Evolutionary conservation across 2,888 invertebrate genomes (phyloP).

Genomic region (Beris morrisii): DNA sequence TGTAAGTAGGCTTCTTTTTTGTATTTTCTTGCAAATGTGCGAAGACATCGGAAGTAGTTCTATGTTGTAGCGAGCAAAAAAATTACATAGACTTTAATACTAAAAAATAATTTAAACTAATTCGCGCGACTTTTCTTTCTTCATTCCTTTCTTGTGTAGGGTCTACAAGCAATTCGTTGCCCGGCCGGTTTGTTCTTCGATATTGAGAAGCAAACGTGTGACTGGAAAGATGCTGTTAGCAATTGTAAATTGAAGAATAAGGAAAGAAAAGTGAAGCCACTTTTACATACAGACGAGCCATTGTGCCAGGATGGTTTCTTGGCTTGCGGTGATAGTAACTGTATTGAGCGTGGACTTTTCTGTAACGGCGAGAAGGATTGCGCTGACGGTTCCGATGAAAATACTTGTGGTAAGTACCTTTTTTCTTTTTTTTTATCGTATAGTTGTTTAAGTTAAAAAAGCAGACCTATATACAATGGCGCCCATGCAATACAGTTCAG

Average conservation of each 20-base stretch:
- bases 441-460: slow-evolving; percentile 8
- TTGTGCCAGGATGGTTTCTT: slow-evolving; percentile 84
- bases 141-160: slow-evolving; percentile 58
- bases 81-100: background rate
- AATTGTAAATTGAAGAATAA: slow-evolving; percentile 90
- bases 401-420: slow-evolving; percentile 77
- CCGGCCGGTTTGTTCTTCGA: slow-evolving; percentile 91
- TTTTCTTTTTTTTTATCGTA: slow-evolving; percentile 44
- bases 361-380: slow-evolving; percentile 93
- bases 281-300: slow-evolving; percentile 86
- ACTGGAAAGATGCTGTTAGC: slow-evolving; percentile 92
- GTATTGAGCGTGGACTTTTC: slow-evolving; percentile 87
- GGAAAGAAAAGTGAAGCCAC: slow-evolving; percentile 83
- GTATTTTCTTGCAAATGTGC: too few species aligned
- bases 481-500: too few species aligned
- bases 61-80: too few species aligned
- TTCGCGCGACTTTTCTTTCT: slow-evolving; percentile 10
- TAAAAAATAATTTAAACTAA: background rate
- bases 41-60: too few species aligned
- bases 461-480: too few species aligned
- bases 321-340: slow-evolving; percentile 84
- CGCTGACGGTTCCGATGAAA: slow-evolving; percentile 85
- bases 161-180: slow-evolving; percentile 89
- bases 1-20: slow-evolving; percentile 60
- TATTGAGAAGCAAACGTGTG: slow-evolving; percentile 92